Evolutionary conservation across 1,140 invertebrate genomes (phyloP), one percentile per base, ranked within the genome.

Genomic region (Metaphire vulgaris): DNA sequence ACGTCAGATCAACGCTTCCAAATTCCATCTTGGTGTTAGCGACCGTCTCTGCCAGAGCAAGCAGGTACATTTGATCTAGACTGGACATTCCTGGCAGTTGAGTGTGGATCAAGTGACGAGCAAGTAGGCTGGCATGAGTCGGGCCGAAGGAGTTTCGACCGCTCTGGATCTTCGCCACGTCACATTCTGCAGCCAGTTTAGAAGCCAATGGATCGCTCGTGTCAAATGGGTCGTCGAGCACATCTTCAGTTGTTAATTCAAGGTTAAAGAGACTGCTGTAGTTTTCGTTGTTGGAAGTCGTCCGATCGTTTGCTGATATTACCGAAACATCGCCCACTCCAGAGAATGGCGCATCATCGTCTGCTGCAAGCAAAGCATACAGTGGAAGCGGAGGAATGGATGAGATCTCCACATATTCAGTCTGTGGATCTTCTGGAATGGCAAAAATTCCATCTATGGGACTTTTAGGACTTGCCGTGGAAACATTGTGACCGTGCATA

Each of bases 51-150:
- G 97, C 97, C 29, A 99, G 85, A 2, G 97, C 97, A 12, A 99
- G 86, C 32, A 99, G 87, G 87, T 99, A 97, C 96, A 99, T 99
- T 86, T 99, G 98, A 87, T 99, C 98, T 30, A 99, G 89, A 83
- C 94, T 97, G 1, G 95, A 97, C 1, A 99, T 87, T 0, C 97
- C 97, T 0, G 97, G 97, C 28, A 99, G 87, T 86, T 98, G 96
- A 0, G 94, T 96, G 85, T 98, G 96, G 0, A 96, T 98, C 15
- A 99, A 87, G 28, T 98, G 88, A 1, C 94, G 90, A 0, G 94
- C 95, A 12, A 98, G 86, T 0, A 87, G 78, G 65, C 84, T 82
- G n/a, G 85, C 84, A 76, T 89, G 83, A 14, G 79, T 76, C 1
- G 83, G 80, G 26, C 82, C 82, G 82, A 88, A 87, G 75, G 83